Evolutionary conservation across 2,888 invertebrate species (phyloP), one percentile per base, ranked within the genome.

Genomic region (Pheosia tremula): DNA sequence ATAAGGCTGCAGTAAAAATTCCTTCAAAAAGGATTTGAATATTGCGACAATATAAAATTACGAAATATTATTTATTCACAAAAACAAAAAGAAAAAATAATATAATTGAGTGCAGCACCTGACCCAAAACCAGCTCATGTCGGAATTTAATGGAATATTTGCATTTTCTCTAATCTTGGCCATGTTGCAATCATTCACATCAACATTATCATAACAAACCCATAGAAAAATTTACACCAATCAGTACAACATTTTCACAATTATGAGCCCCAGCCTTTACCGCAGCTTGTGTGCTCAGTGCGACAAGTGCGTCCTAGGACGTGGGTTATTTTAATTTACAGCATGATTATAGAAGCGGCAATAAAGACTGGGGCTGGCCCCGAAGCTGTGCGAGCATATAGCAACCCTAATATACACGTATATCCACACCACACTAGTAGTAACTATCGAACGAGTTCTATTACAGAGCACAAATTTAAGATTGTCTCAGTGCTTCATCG

Each of bases 141-240:
- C 74, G 78, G 78, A 81, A 75, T 79, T 72, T 65, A 75, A 76
- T 77, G 74, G 72, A 83, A 80, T 78, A 77, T 72, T 76, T 72
- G 74, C 73, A 71, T 77, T 1, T 74, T 70, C 69, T 75, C 64
- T 72, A 80, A 66, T 68, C 79, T 71, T 77, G 75, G 71, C 78
- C 75, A 74, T 64, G 75, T 73, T 69, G 68, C 68, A 81, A 81
- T 78, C 82, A 73, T 79, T 75, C 83, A 78, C 75, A 79, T 79
- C 79, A 80, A 83, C 79, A 85, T 78, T 74, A 84, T 82, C 84
- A 83, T 88, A 90, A 89, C 86, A 89, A 92, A 92, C 89, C 85
- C 87, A 90, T 91, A 91, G 87, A 91, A 91, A 91, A 93, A 90
- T 93, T 89, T 92, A 92, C 92, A 93, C 84, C 91, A 88, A 89